Conservation (phyloP, 2,888 invertebrate species). For the Hydraecia micacea region DNA sequence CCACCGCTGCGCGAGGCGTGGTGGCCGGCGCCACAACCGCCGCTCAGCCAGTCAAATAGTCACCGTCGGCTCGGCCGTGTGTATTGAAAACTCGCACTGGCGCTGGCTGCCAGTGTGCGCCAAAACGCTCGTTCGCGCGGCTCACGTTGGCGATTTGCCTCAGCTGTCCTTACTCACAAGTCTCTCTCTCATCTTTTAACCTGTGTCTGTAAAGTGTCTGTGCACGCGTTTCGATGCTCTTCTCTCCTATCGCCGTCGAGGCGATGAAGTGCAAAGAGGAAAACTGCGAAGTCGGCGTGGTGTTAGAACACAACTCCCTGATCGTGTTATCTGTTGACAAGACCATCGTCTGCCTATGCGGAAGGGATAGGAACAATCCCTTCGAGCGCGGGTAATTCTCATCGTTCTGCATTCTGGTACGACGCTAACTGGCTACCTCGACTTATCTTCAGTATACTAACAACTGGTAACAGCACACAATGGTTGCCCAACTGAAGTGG, state of each 20-base stretch:
- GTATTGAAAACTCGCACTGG: constrained; percentile 81
- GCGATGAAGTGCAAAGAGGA: constrained; percentile 91
- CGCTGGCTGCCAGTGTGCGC: constrained; percentile 85
- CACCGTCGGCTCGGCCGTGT: constrained; percentile 85
- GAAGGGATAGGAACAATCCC: constrained; percentile 86
- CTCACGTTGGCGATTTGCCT: constrained; percentile 79
- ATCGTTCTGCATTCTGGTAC: constrained; percentile 76
- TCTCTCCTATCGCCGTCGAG: constrained; percentile 89
- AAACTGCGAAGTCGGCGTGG: constrained; percentile 90
- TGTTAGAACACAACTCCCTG: constrained; percentile 88
- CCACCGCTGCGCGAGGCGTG: constrained; percentile 87
- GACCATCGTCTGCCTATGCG: constrained; percentile 89
- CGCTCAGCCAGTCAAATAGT: constrained; percentile 86
- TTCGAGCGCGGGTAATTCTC: constrained; percentile 89
- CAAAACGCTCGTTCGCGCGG: constrained; percentile 83
- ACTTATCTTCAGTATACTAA: constrained; percentile 69
- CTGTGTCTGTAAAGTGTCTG: constrained; percentile 80
- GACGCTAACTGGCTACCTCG: constrained; percentile 72
- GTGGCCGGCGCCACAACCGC: constrained; percentile 80
- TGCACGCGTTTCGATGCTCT: constrained; percentile 88
- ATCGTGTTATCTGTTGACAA: constrained; percentile 89
- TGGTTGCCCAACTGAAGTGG: constrained; percentile 52
- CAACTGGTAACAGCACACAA: constrained; percentile 63
- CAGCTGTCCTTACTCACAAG: constrained; percentile 68
- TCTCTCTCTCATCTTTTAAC: constrained; percentile 63